A percentile compares a stretch with the other conserved stretches of the same genome.
phyloP scores from a whole-genome alignment of 2,888 invertebrate species.

The Zhengitettix transpicula region DNA sequence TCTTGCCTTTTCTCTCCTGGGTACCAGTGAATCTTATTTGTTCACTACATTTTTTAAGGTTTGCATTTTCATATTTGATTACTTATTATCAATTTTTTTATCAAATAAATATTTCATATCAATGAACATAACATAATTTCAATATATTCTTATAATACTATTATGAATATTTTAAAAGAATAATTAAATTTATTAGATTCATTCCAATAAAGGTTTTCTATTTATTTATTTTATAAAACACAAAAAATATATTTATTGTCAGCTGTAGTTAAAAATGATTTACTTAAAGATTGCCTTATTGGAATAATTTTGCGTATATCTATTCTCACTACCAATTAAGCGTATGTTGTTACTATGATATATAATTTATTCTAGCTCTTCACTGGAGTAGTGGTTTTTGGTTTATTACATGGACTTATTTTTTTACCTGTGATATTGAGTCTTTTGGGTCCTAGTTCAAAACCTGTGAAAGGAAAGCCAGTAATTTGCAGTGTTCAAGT shows the following conservation, averaged over 20 bases:
- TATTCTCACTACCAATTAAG: too few relatives aligned
- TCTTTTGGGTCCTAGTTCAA: constrained; percentile 24
- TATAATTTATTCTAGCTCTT: constrained; percentile 24
- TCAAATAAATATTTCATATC: too few relatives aligned
- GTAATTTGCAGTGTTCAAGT: too few relatives aligned
- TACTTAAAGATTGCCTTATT: too few relatives aligned
- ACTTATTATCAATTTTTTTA: background rate
- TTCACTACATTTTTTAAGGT: constrained; percentile 36
- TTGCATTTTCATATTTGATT: constrained; percentile 3
- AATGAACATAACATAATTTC: too few relatives aligned
- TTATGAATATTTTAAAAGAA: background rate
- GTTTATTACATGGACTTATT: constrained; percentile 32
- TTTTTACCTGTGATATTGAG: constrained; percentile 33
- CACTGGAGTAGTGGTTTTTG: constrained; percentile 31
- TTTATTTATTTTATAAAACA: background rate
- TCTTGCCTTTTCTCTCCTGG: constrained; percentile 30
- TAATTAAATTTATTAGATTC: background rate
- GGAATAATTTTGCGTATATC: too few relatives aligned
- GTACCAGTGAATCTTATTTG: constrained; percentile 30
- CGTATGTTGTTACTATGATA: too few relatives aligned
- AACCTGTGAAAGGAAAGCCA: too few relatives aligned
- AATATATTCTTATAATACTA: too few relatives aligned
- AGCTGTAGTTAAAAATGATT: too few relatives aligned
- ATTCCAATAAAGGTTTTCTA: background rate
- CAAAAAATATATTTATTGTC: too few relatives aligned